Evolutionary conservation across 2,113 vertebrate species (phyloP).

Genomic region (Marmota flaviventris): DNA sequence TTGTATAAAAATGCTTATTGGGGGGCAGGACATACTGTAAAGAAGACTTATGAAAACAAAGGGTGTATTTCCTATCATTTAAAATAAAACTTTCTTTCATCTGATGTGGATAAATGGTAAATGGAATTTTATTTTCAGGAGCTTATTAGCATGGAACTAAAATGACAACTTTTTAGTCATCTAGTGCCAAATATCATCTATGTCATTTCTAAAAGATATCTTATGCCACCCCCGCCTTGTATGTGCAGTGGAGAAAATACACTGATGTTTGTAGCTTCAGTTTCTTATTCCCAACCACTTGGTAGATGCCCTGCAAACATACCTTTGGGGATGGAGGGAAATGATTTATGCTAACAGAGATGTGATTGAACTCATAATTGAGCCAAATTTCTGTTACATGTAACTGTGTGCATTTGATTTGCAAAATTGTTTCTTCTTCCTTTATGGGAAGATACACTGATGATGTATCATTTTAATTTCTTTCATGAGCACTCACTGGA

Average conservation of each 20-base stretch:
- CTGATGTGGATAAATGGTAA: background rate
- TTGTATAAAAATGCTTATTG: slow-evolving; percentile 10
- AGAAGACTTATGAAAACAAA: slow-evolving; percentile 21
- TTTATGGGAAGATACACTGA: slow-evolving; percentile 52
- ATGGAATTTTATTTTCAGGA: background rate
- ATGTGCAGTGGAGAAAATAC: background rate
- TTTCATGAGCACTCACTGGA: slow-evolving; percentile 72
- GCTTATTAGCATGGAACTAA: background rate
- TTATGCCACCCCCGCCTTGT: background rate
- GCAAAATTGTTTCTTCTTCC: slow-evolving; percentile 39
- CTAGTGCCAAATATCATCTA: background rate
- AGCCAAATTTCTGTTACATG: slow-evolving; percentile 3
- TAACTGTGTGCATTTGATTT: slow-evolving; percentile 58
- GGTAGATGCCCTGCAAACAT: background rate
- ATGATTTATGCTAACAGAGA: slow-evolving; percentile 17
- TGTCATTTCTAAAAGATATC: background rate
- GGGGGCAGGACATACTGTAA: background rate
- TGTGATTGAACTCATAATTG: slow-evolving; percentile 49
- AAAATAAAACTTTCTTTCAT: slow-evolving; percentile 1
- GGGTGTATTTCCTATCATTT: background rate
- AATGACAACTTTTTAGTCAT: background rate
- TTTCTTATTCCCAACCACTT: background rate
- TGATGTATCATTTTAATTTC: slow-evolving; percentile 75
- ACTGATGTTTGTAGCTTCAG: background rate
- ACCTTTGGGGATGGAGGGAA: slow-evolving; percentile 8